These are phyloP conservation scores for Sminthurides aquaticus DNA, from an alignment of 2,888 invertebrate genomes.

Conservation along the genomic window DNA sequence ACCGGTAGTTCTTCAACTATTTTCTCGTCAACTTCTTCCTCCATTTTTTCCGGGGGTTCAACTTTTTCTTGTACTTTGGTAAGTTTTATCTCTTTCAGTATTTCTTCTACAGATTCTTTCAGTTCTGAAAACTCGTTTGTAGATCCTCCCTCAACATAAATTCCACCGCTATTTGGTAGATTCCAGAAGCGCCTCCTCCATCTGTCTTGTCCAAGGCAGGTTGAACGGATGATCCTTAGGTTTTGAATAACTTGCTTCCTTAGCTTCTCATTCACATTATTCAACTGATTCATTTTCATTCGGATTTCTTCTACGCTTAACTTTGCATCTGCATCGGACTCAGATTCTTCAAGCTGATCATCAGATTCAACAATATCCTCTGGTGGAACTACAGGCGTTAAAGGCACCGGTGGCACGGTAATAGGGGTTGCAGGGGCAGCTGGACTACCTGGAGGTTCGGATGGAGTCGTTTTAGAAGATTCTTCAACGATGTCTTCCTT, in stretches of 20 bases:
- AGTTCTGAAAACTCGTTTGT: conserved; percentile 53
- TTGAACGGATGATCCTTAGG: conserved; percentile 73
- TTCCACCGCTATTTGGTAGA: conserved; percentile 78
- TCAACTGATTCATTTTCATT: conserved; percentile 75
- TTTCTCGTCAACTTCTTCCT: conserved; percentile 6
- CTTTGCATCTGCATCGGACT: conserved; percentile 72
- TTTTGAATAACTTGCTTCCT: conserved; percentile 68
- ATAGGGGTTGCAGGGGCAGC: conserved; percentile 8
- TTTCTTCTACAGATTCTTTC: conserved; percentile 18
- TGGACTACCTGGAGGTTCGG: conserved; percentile 17
- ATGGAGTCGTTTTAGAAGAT: no score
- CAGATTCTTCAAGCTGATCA: conserved; percentile 19
- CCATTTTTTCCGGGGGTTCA: neutral
- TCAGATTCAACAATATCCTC: conserved; percentile 16
- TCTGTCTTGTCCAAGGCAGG: conserved; percentile 86
- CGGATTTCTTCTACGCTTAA: conserved; percentile 76
- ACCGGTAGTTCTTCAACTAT: neutral
- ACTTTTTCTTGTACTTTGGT: conserved; percentile 5
- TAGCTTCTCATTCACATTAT: conserved; percentile 69
- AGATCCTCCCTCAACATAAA: conserved; percentile 86
- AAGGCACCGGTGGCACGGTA: neutral
- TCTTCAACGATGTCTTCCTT: no score
- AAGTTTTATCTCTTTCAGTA: neutral
- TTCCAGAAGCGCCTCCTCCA: conserved; percentile 93
- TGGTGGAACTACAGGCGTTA: neutral